Evolutionary conservation across 2,888 invertebrate species (phyloP).

Genomic region (Thera britannica): DNA sequence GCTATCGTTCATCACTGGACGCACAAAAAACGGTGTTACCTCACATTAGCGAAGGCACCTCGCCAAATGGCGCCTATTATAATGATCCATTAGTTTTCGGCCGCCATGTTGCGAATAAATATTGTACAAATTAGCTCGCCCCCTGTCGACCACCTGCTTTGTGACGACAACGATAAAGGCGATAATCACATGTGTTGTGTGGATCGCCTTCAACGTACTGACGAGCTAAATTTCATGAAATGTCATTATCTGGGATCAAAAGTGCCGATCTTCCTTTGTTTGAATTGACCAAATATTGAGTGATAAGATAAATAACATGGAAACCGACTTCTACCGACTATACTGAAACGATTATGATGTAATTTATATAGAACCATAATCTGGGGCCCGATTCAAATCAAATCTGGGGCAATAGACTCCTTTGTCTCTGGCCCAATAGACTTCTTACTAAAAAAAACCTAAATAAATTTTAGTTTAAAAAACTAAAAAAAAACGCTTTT

Average conservation of each 20-base stretch:
- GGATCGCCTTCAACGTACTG: conserved; percentile 31
- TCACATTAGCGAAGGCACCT: conserved; percentile 70
- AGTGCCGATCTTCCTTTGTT: conserved; percentile 45
- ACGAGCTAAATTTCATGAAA: conserved; percentile 63
- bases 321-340: no score
- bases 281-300: conserved; percentile 11
- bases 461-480: no score
- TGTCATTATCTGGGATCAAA: conserved; percentile 64
- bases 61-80: conserved; percentile 73
- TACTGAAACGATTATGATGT: no score
- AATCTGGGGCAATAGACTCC: no score
- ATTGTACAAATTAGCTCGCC: conserved; percentile 78
- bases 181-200: conserved; percentile 62
- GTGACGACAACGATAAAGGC: conserved; percentile 15
- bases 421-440: no score
- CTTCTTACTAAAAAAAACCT: no score
- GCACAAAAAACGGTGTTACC: conserved; percentile 47
- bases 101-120: conserved; percentile 80
- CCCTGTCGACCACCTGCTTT: conserved; percentile 71
- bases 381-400: no score
- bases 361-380: no score
- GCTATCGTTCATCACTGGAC: conserved; percentile 30
- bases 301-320: no score
- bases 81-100: conserved; percentile 69
- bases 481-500: no score